phyloP scores from a whole-genome alignment of 2,888 invertebrate species.

The Luperina nickerlii region DNA sequence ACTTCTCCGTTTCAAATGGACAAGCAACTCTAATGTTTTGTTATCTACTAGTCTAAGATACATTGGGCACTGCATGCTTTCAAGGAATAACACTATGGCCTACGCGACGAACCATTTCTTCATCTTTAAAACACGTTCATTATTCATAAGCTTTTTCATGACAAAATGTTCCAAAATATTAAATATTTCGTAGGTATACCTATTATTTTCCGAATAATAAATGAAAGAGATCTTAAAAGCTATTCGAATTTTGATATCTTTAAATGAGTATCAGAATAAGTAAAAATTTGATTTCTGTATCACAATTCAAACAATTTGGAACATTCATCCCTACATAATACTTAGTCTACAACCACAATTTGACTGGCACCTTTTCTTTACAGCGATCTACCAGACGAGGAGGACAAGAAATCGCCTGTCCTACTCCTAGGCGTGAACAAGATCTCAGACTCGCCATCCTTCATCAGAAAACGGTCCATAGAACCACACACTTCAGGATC shows the following conservation, averaged over 20 bases:
- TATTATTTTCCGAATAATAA: not conserved
- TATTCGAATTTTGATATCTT: no score
- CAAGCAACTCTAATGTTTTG: not conserved
- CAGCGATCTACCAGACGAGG: conserved; percentile 91
- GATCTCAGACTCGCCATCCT: conserved; percentile 86
- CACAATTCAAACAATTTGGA: conserved; percentile 19
- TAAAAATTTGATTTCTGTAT: not conserved
- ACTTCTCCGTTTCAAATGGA: not conserved
- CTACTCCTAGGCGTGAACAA: conserved; percentile 91
- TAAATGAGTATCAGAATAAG: not conserved
- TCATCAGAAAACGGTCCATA: conserved; percentile 83
- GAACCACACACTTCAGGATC: conserved; percentile 84
- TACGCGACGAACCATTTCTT: not conserved
- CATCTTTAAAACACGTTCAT: conserved; percentile 1
- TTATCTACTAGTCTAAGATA: not conserved
- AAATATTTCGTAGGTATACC: not conserved
- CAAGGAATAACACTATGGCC: conserved; percentile 18
- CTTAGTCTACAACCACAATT: conserved; percentile 39
- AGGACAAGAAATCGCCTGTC: conserved; percentile 91
- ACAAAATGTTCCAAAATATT: conserved; percentile 32
- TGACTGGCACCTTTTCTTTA: conserved; percentile 71
- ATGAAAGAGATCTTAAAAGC: not conserved
- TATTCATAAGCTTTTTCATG: conserved; percentile 39
- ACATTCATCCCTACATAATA: conserved; percentile 26
- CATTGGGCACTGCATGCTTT: conserved; percentile 21